Evolutionary conservation across 2,113 vertebrate genomes (phyloP), one percentile per base, ranked within the genome.

Genomic region (Forbesichthys papilliferus): DNA sequence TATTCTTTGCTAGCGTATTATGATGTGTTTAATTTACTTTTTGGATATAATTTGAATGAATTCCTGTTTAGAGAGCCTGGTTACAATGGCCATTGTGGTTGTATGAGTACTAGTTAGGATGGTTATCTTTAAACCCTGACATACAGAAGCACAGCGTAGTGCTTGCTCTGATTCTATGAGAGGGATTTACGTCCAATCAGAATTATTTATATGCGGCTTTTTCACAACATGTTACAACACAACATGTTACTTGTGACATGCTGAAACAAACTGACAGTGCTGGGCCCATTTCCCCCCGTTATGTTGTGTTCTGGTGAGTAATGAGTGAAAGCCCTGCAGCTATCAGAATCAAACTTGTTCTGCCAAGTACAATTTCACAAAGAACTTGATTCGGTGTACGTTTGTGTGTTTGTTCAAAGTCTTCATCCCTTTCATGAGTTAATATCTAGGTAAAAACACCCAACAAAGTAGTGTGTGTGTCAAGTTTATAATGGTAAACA

Each of bases 121-220:
- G 77, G 77, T 85, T 71, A 81, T 78, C 34, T 16, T 62, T 72
- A 75, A 68, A 86, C 84, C 66, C 76, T 74, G 74, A 86, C 84
- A 72, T 69, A 69, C 79, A 83, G 74, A 78, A 76, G 71, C 59
- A 42, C 48, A 68, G 73, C 74, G 66, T 66, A 3, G 33, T 75
- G 47, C 60, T 68, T 73, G 79, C 73, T 27, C 61, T 6, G 66
- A 75, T 77, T 87, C 72, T 67, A 71, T 79, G 86, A 77, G 61
- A 68, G 58, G 81, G 81, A 84, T 86, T 85, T 80, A 71, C 80
- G 80, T 82, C 64, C 79, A 83, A 75, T 86, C 78, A 70, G 72
- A 74, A 83, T 89, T 73, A 81, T 88, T 84, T 67, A 79, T 61
- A 66, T 68, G 48, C 55, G 8, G 0, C 54, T 73, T 65, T 78